Evolutionary conservation across 2,888 invertebrate species (phyloP), one percentile per base, ranked within the genome.

Genomic region (Azorinus chamasolen): DNA sequence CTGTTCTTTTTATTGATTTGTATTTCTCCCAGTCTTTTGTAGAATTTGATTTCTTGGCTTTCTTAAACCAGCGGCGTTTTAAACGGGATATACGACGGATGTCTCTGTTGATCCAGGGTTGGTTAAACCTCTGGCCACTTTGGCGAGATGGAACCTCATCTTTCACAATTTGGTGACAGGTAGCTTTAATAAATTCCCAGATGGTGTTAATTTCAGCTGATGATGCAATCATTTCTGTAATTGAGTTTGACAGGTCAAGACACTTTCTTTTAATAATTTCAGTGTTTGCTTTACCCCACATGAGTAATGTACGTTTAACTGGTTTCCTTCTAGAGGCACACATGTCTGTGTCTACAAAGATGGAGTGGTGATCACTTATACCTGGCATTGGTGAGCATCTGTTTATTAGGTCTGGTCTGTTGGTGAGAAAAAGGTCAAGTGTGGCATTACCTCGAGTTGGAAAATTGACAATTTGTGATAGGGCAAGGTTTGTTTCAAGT

Each of bases 341-440:
- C 5, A 64, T 53, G 39, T 57, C 37, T 1, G 45, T 53, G 46
- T 71, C 53, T 24, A 66, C 24, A 48, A 43, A 62, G 14, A 73
- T 20, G 16, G 57, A 46, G 24, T 62, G 48, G 50, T 73, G 61
- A 50, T 73, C 73, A 18, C 73, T 73, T 10, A 53, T 48, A 4
- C 73, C 55, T 50, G 73, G 66, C 1, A 55, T 25, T 10, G 48
- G 41, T 41, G 54, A 61, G 5, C 41, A 54, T 5, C 46, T 22
- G 51, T 59, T 74, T 1, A 74, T 27, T 8, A 68, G 55, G 14
- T 51, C 24, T 18, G 68, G 58, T 20, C 68, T 20, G 37, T 74
- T 74, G 27, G 68, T 68, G 32, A 73, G 14, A 32, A 68, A 73
- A n/a, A 73, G 4, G 50, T 62, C 61, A 3, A 73, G 59, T 0